Evolutionary conservation across 2,113 vertebrate genomes (phyloP).

Genomic region (Lophochroa leadbeateri): DNA sequence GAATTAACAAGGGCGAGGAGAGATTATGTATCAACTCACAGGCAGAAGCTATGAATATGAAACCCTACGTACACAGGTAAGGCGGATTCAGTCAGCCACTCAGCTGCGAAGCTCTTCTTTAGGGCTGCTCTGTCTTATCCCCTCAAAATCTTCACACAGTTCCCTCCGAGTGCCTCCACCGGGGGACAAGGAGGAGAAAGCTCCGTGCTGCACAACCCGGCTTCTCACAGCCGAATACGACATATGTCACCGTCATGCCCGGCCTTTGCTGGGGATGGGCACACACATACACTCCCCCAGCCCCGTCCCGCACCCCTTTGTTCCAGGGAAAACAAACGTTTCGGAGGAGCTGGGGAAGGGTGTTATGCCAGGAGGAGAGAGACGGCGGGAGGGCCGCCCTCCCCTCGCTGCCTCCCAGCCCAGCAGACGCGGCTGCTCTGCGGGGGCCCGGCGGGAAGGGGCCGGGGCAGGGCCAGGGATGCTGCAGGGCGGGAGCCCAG

Average conservation of each 20-base stretch:
- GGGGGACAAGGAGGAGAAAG: background rate
- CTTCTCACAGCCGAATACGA: background rate
- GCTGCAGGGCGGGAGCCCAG: background rate
- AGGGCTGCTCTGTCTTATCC: background rate
- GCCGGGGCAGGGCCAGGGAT: background rate
- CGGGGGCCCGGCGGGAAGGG: background rate
- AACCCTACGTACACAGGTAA: slow-evolving; percentile 45
- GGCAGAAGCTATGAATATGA: slow-evolving; percentile 40
- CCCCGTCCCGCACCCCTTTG: slow-evolving; percentile 17
- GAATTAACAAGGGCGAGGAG: slow-evolving; percentile 59
- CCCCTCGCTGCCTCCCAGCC: fast-evolving
- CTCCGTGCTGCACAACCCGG: background rate
- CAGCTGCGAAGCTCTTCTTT: slow-evolving; percentile 26
- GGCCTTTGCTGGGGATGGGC: background rate
- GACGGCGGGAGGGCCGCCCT: background rate
- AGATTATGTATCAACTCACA: slow-evolving; percentile 46
- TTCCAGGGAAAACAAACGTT: slow-evolving; percentile 14
- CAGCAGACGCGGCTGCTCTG: background rate
- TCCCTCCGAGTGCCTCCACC: background rate
- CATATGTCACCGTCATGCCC: background rate
- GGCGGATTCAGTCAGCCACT: slow-evolving; percentile 26
- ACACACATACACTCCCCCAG: background rate
- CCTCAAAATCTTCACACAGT: background rate
- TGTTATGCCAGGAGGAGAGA: background rate
- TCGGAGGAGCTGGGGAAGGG: background rate